phyloP scores from a whole-genome alignment of 2,113 vertebrate genomes.

The Taxidea taxus region DNA sequence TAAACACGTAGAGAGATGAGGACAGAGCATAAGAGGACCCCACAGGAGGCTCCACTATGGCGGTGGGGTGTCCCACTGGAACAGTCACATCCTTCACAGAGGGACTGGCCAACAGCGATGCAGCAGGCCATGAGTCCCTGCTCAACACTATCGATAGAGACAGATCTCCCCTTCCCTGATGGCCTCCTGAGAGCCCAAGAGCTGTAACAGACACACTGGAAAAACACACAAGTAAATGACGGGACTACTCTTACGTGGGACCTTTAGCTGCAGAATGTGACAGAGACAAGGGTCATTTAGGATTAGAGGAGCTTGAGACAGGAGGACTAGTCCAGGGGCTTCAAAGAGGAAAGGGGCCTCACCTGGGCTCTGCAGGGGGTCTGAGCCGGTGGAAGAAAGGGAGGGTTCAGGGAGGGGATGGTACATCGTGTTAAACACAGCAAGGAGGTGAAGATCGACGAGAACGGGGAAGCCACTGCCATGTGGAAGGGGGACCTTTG shows the following conservation, averaged over 20 bases:
- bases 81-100: accelerated
- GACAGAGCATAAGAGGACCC: not conserved
- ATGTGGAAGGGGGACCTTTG: not conserved
- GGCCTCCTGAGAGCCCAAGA: not conserved
- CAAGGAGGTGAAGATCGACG: not conserved
- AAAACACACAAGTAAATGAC: accelerated
- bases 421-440: accelerated
- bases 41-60: accelerated
- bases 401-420: not conserved
- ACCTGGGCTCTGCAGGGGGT: not conserved
- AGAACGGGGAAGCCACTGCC: too few relatives aligned
- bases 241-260: accelerated
- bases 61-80: not conserved
- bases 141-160: accelerated
- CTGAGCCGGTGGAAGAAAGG: not conserved
- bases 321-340: not conserved
- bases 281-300: accelerated
- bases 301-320: not conserved
- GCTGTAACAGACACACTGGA: not conserved
- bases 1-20: accelerated
- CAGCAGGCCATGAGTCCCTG: not conserved
- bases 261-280: not conserved
- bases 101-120: not conserved
- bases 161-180: not conserved
- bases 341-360: not conserved